Base-by-base conservation (phyloP, 2,113 vertebrate genomes). In the Guaruba guarouba region DNA sequence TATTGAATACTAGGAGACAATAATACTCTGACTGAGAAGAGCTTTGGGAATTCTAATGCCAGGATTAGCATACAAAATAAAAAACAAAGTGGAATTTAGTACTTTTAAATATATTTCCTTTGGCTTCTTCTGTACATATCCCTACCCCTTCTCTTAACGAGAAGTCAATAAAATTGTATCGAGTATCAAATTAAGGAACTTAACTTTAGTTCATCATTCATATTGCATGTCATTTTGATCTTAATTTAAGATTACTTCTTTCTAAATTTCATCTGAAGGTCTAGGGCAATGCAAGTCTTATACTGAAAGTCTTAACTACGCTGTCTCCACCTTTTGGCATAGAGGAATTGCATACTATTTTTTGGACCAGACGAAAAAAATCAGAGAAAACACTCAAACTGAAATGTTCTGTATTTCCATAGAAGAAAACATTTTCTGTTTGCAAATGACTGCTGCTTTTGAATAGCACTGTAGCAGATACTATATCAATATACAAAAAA, bases 91-190 rank as follows among this genome's bases (percentile, higher is more conserved):
- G 33, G 49, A 80, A 61, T 90, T 69, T 93, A 52, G 7, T 81
- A 83, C 51, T 75, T 77, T 59, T 71, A 71, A 90, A 49, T 62
- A 29, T 54, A 39, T 41, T 51, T 93, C 11, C 22, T 85, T 73
- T 51, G 62, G n/a, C 13, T 80, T 88, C 19, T 88, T 92, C 62
- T 79, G 15, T 82, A 39, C 4, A 17, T 5, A 41, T 54, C 23
- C 9, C 17, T 69, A 31, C 5, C 7, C 6, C 8, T 85, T 81
- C 43, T 35, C 46, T 78, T 86, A 77, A 51, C 1, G 15, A 80
- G 46, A 88, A 86, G 59, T 83, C 91, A 95, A 90, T 90, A 88
- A 91, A 86, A 63, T 46, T 61, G 44, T 71, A 55, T 33, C 67
- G 55, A 93, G 25, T 43, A 78, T 88, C 37, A 77, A 77, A 46